Conservation (phyloP, 2,888 invertebrate genomes). For the Glomeris marginata region DNA sequence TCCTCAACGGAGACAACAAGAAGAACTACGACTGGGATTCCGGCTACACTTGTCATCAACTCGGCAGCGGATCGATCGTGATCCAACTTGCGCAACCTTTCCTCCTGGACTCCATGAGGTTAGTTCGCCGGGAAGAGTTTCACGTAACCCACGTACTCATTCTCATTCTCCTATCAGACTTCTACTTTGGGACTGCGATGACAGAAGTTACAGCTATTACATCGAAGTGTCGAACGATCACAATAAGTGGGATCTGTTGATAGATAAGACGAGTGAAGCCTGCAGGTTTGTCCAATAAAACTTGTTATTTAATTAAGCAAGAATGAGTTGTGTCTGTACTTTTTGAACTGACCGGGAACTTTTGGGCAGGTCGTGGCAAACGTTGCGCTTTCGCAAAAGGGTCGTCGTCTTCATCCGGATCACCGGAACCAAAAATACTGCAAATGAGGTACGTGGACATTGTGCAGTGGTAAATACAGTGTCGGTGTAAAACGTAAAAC, state of each 20-base stretch:
- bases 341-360: too few species aligned
- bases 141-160: not conserved
- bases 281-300: slow-evolving; percentile 40
- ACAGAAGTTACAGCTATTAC: slow-evolving; percentile 86
- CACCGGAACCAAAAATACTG: slow-evolving; percentile 91
- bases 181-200: slow-evolving; percentile 94
- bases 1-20: slow-evolving; percentile 86
- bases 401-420: slow-evolving; percentile 88
- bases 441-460: slow-evolving; percentile 56
- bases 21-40: slow-evolving; percentile 94
- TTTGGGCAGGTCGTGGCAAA: slow-evolving; percentile 71
- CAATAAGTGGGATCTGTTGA: slow-evolving; percentile 80
- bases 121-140: not conserved
- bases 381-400: slow-evolving; percentile 61
- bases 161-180: slow-evolving; percentile 36
- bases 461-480: too few species aligned
- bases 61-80: slow-evolving; percentile 84
- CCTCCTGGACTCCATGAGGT: slow-evolving; percentile 69
- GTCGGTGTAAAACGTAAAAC: too few species aligned
- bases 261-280: slow-evolving; percentile 67
- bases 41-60: slow-evolving; percentile 94
- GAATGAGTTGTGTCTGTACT: too few species aligned
- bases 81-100: slow-evolving; percentile 95
- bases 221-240: slow-evolving; percentile 87
- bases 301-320: too few species aligned